Evolutionary conservation across 2,113 vertebrate species (phyloP).

Genomic region (Lycaon pictus): DNA sequence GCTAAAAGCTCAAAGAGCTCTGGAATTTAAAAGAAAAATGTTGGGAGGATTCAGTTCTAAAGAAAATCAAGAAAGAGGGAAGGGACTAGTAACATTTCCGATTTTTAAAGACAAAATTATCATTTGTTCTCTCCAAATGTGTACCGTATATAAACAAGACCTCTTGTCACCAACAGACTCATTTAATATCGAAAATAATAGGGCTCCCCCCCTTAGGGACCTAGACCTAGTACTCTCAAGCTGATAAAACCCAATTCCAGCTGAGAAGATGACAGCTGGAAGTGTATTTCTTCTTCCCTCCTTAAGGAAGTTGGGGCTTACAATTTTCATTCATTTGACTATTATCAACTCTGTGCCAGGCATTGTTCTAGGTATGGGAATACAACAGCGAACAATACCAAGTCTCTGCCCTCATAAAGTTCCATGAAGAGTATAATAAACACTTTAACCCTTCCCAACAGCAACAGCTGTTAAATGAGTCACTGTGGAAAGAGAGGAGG

Average conservation of each 20-base stretch:
- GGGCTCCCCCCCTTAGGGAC: not conserved
- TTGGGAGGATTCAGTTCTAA: constrained; percentile 13
- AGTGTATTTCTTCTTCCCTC: constrained; percentile 1
- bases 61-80: constrained; percentile 42
- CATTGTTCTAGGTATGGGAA: not conserved
- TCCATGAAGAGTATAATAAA: not conserved
- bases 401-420: not conserved
- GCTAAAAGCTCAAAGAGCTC: constrained; percentile 29
- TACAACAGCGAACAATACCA: not conserved
- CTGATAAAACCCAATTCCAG: not conserved
- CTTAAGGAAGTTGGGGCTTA: not conserved
- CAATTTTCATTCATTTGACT: constrained; percentile 12
- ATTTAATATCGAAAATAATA: constrained; percentile 14
- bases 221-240: not conserved
- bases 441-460: not conserved
- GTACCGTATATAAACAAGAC: not conserved
- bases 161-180: not conserved
- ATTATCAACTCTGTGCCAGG: not conserved
- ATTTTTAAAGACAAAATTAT: constrained; percentile 61
- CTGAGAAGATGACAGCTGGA: constrained; percentile 12
- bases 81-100: not conserved
- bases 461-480: not conserved
- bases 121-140: constrained; percentile 33
- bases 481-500: not conserved
- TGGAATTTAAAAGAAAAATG: constrained; percentile 56